phyloP scores from a whole-genome alignment of 1,140 invertebrate genomes.

The Leptopilina clavipes region DNA sequence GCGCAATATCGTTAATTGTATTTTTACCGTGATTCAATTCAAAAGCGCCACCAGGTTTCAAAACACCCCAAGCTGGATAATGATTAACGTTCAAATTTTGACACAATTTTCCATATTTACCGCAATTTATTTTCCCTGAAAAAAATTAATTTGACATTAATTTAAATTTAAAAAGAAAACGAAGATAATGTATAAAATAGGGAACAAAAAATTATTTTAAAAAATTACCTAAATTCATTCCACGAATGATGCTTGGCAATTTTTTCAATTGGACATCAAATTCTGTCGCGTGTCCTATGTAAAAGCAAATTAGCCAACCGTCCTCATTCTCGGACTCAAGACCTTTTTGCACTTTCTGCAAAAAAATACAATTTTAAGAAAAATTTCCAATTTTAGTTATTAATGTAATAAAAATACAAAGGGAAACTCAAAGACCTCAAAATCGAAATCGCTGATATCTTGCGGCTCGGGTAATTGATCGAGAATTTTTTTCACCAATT shows the following conservation, averaged over 20 bases:
- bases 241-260: constrained; percentile 77
- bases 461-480: constrained; percentile 75
- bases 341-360: constrained; percentile 70
- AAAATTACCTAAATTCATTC: constrained; percentile 76
- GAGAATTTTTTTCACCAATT: constrained; percentile 76
- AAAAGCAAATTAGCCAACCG: constrained; percentile 82
- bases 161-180: background rate
- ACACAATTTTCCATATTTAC: constrained; percentile 75
- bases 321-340: constrained; percentile 50
- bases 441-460: constrained; percentile 73
- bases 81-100: constrained; percentile 75
- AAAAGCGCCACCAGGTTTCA: constrained; percentile 82
- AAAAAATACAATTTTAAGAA: too few relatives aligned
- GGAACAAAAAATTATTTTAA: background rate
- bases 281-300: constrained; percentile 74
- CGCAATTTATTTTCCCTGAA: constrained; percentile 79
- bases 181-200: constrained; percentile 8
- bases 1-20: constrained; percentile 80
- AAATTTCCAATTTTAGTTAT: background rate
- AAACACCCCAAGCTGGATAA: constrained; percentile 83
- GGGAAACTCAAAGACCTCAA: constrained; percentile 66
- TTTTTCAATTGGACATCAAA: constrained; percentile 78
- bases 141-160: background rate
- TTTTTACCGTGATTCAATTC: constrained; percentile 83
- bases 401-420: constrained; percentile 26